Conservation (phyloP, 2,113 vertebrate genomes). For the Oplegnathus fasciatus region DNA sequence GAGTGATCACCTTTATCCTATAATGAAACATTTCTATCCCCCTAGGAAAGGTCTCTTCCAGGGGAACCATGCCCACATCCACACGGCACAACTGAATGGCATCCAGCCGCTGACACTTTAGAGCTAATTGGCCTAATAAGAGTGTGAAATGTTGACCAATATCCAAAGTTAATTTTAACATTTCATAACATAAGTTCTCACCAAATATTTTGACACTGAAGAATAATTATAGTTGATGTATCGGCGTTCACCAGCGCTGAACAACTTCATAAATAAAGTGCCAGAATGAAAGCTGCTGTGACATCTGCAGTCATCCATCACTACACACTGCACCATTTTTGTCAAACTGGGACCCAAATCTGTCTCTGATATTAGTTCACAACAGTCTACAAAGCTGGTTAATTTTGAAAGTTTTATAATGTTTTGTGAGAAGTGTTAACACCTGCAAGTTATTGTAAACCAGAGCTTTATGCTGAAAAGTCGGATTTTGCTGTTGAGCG, state of each 20-base stretch:
- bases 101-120: no score
- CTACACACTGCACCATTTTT: not conserved
- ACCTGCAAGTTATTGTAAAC: not conserved
- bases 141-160: not conserved
- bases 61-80: no score
- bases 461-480: not conserved
- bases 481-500: not conserved
- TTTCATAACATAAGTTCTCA: not conserved
- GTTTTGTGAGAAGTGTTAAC: not conserved
- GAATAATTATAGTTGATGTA: not conserved
- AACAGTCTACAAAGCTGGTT: not conserved
- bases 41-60: no score
- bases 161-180: not conserved
- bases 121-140: no score
- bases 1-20: no score
- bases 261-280: conserved; percentile 1
- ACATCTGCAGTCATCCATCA: conserved; percentile 38
- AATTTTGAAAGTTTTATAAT: not conserved
- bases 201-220: conserved; percentile 6
- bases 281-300: conserved; percentile 18
- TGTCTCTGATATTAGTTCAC: not conserved
- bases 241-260: not conserved
- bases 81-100: no score
- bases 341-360: conserved; percentile 4
- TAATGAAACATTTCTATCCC: no score